Base-by-base conservation (phyloP, 2,113 vertebrate species). In the Amazona vittata region DNA sequence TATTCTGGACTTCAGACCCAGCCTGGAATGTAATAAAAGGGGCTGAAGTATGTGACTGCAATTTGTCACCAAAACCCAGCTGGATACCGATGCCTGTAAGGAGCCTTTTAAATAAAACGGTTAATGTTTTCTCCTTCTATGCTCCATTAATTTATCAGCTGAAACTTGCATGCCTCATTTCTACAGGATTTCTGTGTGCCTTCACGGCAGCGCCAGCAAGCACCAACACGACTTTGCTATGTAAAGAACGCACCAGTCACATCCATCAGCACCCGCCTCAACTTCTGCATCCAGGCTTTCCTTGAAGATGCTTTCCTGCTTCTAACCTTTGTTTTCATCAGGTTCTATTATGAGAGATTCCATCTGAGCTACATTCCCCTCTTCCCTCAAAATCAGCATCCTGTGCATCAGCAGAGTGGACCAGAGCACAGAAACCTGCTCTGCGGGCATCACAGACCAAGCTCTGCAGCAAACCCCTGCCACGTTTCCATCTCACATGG, bases 121-220 rank as follows among this genome's bases (percentile, higher is more conserved):
- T 89, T 88, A 65, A 46, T 83, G 57, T 83, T 88, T 87, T 91
- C 65, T 86, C 82, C 74, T 89, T 49, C 11, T 29, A 81, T 1
- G 59, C 67, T 91, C 76, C 81, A 89, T 75, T 81, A 93, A 78
- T 80, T 68, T 71, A 86, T 92, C 70, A 83, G 91, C 86, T 94
- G 89, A 89, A 94, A 76, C 39, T 19, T 50, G 95, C 94, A 96
- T 15, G 12, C 96, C 89, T 83, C 96, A 70, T 89, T 92, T 97
- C 77, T 29, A 67, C 87, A 91, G 74, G 70, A 94, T 83, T 93
- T 87, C 83, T 92, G 84, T 77, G 2, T 93, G 94, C 96, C 94
- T 95, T 75, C 3, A 5, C 81, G 33, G 86, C 59, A 22, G 78
- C 6, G 0, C 47, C 93, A 86, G 67, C 97, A 97, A 94, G 97